Percentiles rank a stretch among this genome's conserved stretches.
These are phyloP conservation scores for Porites australiensis DNA, from an alignment of 64 coral and sea anemone genomes.

Conservation along the genomic window DNA sequence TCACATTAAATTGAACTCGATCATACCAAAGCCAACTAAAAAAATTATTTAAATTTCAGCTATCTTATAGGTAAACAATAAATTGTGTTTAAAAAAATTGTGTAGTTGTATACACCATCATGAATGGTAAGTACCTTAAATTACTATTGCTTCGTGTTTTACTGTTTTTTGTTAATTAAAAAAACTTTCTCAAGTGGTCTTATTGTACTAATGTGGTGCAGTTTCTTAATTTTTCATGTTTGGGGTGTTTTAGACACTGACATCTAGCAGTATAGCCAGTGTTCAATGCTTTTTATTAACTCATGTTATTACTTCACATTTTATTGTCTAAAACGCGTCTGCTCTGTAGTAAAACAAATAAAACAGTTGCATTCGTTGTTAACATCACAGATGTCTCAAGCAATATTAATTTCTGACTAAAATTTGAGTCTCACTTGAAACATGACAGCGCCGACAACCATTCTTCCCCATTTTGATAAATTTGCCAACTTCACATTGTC, in stretches of 20 bases:
- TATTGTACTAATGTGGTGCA: not conserved
- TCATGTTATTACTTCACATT: not conserved
- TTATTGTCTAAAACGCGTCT: not conserved
- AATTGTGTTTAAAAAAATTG: slow-evolving; percentile 1
- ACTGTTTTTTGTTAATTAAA: not conserved
- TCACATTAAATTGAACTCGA: not conserved
- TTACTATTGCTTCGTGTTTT: not conserved
- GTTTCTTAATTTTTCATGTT: not conserved
- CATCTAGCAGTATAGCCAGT: no score
- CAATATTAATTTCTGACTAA: not conserved
- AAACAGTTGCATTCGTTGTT: not conserved
- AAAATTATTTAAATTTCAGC: no score
- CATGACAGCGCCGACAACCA: slow-evolving; percentile 32
- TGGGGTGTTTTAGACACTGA: not conserved
- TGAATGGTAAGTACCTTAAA: slow-evolving; percentile 1
- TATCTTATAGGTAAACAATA: not conserved
- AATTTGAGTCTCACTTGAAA: slow-evolving; percentile 28
- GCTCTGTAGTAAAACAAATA: not conserved
- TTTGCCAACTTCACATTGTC: slow-evolving; percentile 58
- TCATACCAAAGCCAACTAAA: not conserved
- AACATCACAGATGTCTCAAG: not conserved
- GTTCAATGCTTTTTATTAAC: no score
- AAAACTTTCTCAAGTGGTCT: not conserved
- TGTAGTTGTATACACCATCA: not conserved
- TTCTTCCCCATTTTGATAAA: slow-evolving; percentile 64